Evolutionary conservation across 1,140 invertebrate species (phyloP).

Genomic region (Drosophila kanapiae): DNA sequence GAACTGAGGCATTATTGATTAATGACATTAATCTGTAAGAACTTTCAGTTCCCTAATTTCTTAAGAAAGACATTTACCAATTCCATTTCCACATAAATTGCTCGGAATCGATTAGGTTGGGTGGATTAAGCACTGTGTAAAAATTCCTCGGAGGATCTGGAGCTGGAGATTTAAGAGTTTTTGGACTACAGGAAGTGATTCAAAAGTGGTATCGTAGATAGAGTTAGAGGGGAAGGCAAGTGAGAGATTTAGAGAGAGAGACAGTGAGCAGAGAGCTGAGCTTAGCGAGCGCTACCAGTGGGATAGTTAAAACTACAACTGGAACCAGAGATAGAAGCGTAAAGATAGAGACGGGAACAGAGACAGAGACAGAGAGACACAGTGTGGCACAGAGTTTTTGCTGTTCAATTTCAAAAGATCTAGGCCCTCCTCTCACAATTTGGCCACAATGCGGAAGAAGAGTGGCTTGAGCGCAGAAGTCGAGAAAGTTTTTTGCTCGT

Average conservation of each 20-base stretch:
- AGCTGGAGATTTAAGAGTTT: conserved; percentile 14
- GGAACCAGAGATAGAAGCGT: conserved; percentile 22
- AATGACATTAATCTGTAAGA: neutral
- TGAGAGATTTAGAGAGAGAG: conserved; percentile 18
- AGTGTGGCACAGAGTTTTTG: conserved; percentile 20
- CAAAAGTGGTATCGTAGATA: conserved; percentile 11
- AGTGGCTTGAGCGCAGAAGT: conserved; percentile 19
- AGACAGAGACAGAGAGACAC: conserved; percentile 17
- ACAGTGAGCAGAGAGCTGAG: conserved; percentile 34
- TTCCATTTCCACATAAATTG: conserved; percentile 6
- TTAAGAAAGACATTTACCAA: neutral
- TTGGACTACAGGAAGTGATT: conserved; percentile 37
- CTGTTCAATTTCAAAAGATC: conserved; percentile 29
- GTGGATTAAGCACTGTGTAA: neutral
- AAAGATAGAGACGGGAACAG: conserved; percentile 18
- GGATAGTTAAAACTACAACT: conserved; percentile 57
- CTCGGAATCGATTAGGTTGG: neutral
- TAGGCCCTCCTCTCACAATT: conserved; percentile 21
- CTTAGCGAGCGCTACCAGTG: conserved; percentile 54
- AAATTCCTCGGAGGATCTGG: neutral
- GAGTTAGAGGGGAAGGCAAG: conserved; percentile 7
- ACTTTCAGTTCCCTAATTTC: too few relatives aligned
- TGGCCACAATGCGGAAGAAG: conserved; percentile 6
- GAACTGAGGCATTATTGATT: too few relatives aligned
- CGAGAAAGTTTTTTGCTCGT: conserved; percentile 28